Conservation (phyloP, 2,888 invertebrate genomes). For the Luffia ferchaultella region DNA sequence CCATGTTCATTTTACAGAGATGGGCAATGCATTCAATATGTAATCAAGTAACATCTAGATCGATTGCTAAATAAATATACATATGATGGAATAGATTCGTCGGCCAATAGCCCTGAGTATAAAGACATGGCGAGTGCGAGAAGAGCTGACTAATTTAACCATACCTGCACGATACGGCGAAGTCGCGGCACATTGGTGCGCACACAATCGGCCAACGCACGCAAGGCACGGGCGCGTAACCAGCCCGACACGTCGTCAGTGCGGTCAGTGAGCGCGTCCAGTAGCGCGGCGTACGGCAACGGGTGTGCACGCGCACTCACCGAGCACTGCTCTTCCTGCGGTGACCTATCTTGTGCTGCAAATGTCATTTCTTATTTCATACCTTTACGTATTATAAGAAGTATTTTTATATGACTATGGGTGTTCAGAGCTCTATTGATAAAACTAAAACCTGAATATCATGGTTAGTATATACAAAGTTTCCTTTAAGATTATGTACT, state of each 20-base stretch:
- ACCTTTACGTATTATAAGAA: slow-evolving; percentile 5
- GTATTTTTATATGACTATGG: slow-evolving; percentile 15
- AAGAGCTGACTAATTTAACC: too few species aligned
- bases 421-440: neutral
- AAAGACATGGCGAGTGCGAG: slow-evolving; percentile 65
- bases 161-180: neutral
- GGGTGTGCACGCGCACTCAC: slow-evolving; percentile 30
- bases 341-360: slow-evolving; percentile 22
- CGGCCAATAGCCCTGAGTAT: too few species aligned
- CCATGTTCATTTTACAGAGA: too few species aligned
- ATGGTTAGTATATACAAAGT: too few species aligned
- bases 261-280: slow-evolving; percentile 59
- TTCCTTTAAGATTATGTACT: too few species aligned
- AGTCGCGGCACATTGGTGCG: neutral
- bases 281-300: slow-evolving; percentile 34
- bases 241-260: slow-evolving; percentile 64
- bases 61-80: too few species aligned
- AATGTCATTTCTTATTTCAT: neutral
- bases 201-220: neutral
- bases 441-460: too few species aligned
- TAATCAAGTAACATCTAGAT: too few species aligned
- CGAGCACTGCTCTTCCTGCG: slow-evolving; percentile 28
- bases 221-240: slow-evolving; percentile 58
- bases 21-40: too few species aligned
- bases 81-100: too few species aligned